These are phyloP conservation scores for Portunus trituberculatus DNA, from an alignment of 1,140 invertebrate genomes.

Conservation along the genomic window DNA sequence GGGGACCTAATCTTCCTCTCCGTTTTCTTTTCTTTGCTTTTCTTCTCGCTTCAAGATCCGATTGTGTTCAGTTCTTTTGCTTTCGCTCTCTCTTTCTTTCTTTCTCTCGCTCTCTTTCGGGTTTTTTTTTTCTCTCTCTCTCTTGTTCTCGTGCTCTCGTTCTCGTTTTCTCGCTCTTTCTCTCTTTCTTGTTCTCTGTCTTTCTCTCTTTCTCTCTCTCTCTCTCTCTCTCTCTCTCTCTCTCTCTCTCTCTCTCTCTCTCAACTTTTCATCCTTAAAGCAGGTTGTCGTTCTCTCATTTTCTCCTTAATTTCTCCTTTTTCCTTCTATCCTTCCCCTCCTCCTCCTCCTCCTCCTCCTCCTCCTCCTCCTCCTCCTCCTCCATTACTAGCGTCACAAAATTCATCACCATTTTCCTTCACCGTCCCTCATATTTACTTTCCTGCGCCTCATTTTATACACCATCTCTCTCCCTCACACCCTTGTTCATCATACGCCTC, in stretches of 20 bases:
- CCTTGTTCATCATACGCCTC: background rate
- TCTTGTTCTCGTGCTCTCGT: background rate
- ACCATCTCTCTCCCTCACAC: background rate
- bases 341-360: background rate
- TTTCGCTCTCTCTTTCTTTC: background rate
- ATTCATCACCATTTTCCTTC: background rate
- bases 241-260: constrained; percentile 4
- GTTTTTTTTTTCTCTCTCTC: background rate
- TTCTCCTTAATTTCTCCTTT: too few relatives aligned
- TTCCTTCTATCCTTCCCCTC: too few relatives aligned
- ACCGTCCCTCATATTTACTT: background rate
- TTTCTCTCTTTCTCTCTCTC: background rate
- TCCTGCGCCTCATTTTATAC: background rate
- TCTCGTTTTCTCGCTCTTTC: background rate
- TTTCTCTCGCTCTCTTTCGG: background rate
- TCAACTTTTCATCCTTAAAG: background rate
- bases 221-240: constrained; percentile 14
- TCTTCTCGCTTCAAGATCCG: background rate
- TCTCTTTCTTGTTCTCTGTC: background rate
- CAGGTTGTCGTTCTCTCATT: background rate
- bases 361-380: too few relatives aligned
- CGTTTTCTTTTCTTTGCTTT: background rate
- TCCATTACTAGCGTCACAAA: background rate
- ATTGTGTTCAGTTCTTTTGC: background rate
- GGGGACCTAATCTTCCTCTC: background rate